Evolutionary conservation across 1,140 invertebrate genomes (phyloP).

Genomic region (Coptotermes formosanus): DNA sequence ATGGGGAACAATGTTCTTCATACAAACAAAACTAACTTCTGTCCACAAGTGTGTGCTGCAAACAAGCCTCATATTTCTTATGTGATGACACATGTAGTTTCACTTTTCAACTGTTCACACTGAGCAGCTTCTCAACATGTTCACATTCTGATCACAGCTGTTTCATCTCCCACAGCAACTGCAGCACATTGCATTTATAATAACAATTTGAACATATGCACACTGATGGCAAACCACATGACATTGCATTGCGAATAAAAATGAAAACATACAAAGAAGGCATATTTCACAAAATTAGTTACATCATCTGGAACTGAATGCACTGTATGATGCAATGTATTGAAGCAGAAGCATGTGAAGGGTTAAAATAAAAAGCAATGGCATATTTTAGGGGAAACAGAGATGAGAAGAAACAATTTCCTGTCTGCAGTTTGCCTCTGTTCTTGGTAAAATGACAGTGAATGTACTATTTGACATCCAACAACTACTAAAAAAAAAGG

Average conservation of each 20-base stretch:
- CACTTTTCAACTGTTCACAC: too few species aligned
- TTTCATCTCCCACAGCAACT: not conserved
- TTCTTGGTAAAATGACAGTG: not conserved
- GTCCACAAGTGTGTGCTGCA: too few species aligned
- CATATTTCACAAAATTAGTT: not conserved
- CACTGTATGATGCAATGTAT: not conserved
- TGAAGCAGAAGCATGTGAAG: not conserved
- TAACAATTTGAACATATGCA: not conserved
- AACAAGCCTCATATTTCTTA: too few species aligned
- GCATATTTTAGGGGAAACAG: not conserved
- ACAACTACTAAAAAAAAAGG: not conserved
- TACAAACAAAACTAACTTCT: too few species aligned
- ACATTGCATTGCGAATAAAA: conserved; percentile 26
- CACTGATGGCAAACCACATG: conserved; percentile 20
- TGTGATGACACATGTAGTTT: too few species aligned
- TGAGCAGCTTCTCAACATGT: not conserved
- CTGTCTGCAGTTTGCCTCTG: not conserved
- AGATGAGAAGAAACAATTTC: not conserved
- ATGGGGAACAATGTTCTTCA: conserved; percentile 2
- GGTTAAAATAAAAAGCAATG: not conserved
- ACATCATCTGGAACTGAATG: not conserved
- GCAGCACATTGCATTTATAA: conserved; percentile 9
- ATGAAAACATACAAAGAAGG: not conserved
- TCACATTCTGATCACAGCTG: not conserved
- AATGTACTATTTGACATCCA: not conserved